Evolutionary conservation across 1,140 invertebrate species (phyloP).

Genomic region (Scaptomyza hsui): DNA sequence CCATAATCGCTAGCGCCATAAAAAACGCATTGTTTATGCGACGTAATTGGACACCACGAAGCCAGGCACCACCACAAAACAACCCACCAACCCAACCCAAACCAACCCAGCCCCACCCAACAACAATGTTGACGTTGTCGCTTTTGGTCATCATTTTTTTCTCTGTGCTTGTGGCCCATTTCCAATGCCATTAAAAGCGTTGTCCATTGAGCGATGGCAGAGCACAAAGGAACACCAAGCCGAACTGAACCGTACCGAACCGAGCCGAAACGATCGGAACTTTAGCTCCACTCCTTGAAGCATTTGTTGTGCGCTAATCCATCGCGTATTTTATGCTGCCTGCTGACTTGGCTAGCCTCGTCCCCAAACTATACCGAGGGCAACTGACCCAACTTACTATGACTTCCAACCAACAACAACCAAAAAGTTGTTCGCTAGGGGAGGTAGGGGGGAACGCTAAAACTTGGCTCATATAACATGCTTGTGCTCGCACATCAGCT

Average conservation of each 20-base stretch:
- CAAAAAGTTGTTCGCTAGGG: slow-evolving; percentile 24
- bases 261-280: slow-evolving; percentile 1
- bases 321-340: slow-evolving; percentile 72
- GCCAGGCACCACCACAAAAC: slow-evolving; percentile 23
- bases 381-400: slow-evolving; percentile 54
- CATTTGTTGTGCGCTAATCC: slow-evolving; percentile 75
- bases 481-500: slow-evolving; percentile 59
- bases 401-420: slow-evolving; percentile 33
- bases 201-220: slow-evolving; percentile 51
- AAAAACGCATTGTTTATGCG: slow-evolving; percentile 82
- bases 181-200: slow-evolving; percentile 75
- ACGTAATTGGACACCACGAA: slow-evolving; percentile 78
- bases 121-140: slow-evolving; percentile 33
- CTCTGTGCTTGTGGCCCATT: slow-evolving; percentile 53
- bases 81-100: background rate
- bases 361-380: slow-evolving; percentile 43
- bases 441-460: slow-evolving; percentile 8
- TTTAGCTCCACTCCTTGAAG: slow-evolving; percentile 9
- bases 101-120: no score
- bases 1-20: slow-evolving; percentile 76
- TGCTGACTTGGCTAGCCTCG: slow-evolving; percentile 55
- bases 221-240: slow-evolving; percentile 37
- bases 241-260: background rate
- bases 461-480: slow-evolving; percentile 50
- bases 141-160: slow-evolving; percentile 56